A percentile compares a stretch with the other conserved stretches of the same genome.
Conservation (phyloP, 2,888 invertebrate genomes). For the Agriopis leucophaearia region DNA sequence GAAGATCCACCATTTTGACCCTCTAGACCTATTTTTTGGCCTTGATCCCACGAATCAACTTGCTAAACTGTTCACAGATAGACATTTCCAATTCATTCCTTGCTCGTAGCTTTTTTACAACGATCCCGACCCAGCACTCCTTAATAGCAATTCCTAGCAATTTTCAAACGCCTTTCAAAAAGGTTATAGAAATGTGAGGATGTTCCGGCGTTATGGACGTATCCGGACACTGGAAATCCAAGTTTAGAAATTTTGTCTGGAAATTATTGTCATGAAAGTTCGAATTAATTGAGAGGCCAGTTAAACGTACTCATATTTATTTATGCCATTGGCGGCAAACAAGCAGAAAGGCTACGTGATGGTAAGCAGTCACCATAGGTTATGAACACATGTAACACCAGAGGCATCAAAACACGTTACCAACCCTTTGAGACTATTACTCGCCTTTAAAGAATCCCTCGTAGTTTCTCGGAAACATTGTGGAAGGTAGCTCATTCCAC, state of each 20-base stretch:
- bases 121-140: conserved; percentile 26
- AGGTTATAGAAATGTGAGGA: conserved; percentile 22
- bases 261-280: not conserved
- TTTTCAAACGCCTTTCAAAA: conserved; percentile 36
- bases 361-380: too few species aligned
- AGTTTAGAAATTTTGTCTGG: not conserved
- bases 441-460: too few species aligned
- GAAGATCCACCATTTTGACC: conserved; percentile 1
- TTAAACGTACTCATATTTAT: too few species aligned
- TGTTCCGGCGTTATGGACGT: not conserved
- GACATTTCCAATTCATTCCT: conserved; percentile 36
- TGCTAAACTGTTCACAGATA: conserved; percentile 16
- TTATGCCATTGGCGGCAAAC: too few species aligned
- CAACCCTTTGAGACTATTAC: too few species aligned
- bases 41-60: conserved; percentile 14
- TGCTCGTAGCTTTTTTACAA: conserved; percentile 34
- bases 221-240: not conserved
- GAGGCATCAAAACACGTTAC: too few species aligned
- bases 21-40: not conserved
- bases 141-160: conserved; percentile 44
- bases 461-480: too few species aligned
- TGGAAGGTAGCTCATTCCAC: too few species aligned
- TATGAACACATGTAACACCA: too few species aligned
- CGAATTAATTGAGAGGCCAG: too few species aligned
- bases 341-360: too few species aligned